These are phyloP conservation scores for Chionodraco myersi DNA, from an alignment of 2,113 vertebrate species.

Conservation along the genomic window DNA sequence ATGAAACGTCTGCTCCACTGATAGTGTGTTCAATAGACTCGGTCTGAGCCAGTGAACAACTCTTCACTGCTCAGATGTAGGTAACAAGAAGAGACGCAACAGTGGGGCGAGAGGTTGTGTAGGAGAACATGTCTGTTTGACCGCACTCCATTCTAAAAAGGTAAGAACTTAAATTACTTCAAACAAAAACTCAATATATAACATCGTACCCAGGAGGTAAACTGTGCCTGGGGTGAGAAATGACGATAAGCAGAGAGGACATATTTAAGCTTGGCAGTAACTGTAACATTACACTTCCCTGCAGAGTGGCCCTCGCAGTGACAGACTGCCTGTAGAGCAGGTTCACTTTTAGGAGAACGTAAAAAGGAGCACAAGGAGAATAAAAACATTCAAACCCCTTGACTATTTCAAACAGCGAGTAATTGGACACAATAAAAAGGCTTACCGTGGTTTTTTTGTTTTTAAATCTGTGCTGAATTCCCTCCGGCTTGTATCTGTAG, in stretches of 20 bases:
- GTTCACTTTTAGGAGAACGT: neutral
- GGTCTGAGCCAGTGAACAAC: constrained; percentile 35
- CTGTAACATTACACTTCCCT: neutral
- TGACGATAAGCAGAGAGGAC: neutral
- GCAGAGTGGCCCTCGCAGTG: neutral
- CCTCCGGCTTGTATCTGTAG: constrained; percentile 62
- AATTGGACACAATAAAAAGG: constrained; percentile 21
- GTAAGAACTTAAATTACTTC: neutral
- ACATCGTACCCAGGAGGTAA: too few relatives aligned
- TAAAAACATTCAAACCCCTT: neutral
- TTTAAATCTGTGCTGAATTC: constrained; percentile 58
- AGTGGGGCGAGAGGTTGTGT: constrained; percentile 21
- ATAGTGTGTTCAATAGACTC: constrained; percentile 36
- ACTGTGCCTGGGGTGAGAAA: neutral
- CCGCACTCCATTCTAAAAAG: neutral
- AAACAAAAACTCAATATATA: too few relatives aligned
- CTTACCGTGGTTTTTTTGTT: constrained; percentile 63
- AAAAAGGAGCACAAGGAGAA: neutral
- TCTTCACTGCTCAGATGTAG: constrained; percentile 16
- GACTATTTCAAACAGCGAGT: constrained; percentile 19
- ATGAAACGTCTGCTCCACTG: constrained; percentile 68
- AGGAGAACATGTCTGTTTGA: constrained; percentile 12
- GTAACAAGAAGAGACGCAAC: constrained; percentile 13
- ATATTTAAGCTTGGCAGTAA: neutral
- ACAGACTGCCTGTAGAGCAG: neutral